Conservation (phyloP, 2,888 invertebrate genomes). For the Labia minor region DNA sequence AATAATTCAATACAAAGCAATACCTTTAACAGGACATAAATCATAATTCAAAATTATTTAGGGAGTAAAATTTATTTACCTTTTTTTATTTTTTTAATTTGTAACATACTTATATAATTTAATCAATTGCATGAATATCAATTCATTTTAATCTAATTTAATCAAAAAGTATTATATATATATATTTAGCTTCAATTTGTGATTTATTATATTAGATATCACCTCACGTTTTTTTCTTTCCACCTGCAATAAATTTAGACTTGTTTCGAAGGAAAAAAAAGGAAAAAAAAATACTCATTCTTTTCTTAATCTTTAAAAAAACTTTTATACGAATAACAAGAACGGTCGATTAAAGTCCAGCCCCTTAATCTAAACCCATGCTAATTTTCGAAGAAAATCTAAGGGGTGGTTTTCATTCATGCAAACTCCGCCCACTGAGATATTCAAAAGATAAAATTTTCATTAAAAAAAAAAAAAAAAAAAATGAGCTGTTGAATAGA, state of each 20-base stretch:
- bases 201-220: too few relatives aligned
- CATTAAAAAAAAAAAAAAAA: background rate
- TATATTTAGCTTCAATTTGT: too few relatives aligned
- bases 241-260: background rate
- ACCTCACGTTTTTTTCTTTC: background rate
- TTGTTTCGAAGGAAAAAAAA: background rate
- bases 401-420: background rate
- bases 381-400: background rate
- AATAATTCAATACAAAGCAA: too few relatives aligned
- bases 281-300: background rate
- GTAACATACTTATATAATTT: too few relatives aligned
- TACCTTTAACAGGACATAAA: too few relatives aligned
- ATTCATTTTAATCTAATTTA: too few relatives aligned
- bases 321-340: background rate
- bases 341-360: background rate
- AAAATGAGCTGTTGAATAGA: too few relatives aligned
- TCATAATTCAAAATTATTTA: too few relatives aligned
- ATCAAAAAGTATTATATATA: too few relatives aligned
- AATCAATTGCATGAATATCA: too few relatives aligned
- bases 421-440: background rate
- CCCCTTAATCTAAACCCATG: conserved; percentile 7
- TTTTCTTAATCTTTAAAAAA: background rate
- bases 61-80: too few relatives aligned
- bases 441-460: conserved; percentile 1
- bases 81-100: too few relatives aligned